Percentiles rank a stretch among this genome's conserved stretches.
Evolutionary conservation across 1,140 invertebrate genomes (phyloP).

Genomic region (Geopemphigus sp.): DNA sequence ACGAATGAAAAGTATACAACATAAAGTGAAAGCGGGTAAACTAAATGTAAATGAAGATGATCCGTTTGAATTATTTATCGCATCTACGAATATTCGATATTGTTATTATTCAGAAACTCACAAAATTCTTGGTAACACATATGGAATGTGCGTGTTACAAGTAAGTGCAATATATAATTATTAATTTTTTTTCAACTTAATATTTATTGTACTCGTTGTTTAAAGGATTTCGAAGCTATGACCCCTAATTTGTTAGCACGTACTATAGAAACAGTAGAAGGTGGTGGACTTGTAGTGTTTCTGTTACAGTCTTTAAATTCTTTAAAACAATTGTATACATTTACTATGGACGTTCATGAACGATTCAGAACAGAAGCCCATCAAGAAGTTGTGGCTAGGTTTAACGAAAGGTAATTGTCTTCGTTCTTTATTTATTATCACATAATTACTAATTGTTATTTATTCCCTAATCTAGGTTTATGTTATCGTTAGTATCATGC

Average conservation of each 20-base stretch:
- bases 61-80: conserved; percentile 94
- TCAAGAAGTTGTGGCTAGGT: conserved; percentile 85
- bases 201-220: conserved; percentile 50
- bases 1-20: conserved; percentile 80
- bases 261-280: conserved; percentile 98
- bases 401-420: conserved; percentile 83
- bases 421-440: neutral
- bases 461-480: conserved; percentile 64
- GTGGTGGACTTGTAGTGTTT: conserved; percentile 90
- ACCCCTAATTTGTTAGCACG: conserved; percentile 97
- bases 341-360: conserved; percentile 98
- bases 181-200: neutral
- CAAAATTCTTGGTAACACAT: conserved; percentile 96
- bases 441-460: neutral
- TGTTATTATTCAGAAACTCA: conserved; percentile 98
- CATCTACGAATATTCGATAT: conserved; percentile 94
- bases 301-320: conserved; percentile 81
- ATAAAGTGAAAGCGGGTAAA: conserved; percentile 86
- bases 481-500: conserved; percentile 87
- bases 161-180: conserved; percentile 57
- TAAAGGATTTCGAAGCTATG: conserved; percentile 95
- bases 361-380: conserved; percentile 93
- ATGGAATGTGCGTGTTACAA: conserved; percentile 94
- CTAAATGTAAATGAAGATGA: conserved; percentile 92
- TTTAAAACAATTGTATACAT: conserved; percentile 90